A percentile compares a stretch with the other conserved stretches of the same genome.
phyloP scores from a whole-genome alignment of 2,113 vertebrate species.

The Labeo rohita region DNA sequence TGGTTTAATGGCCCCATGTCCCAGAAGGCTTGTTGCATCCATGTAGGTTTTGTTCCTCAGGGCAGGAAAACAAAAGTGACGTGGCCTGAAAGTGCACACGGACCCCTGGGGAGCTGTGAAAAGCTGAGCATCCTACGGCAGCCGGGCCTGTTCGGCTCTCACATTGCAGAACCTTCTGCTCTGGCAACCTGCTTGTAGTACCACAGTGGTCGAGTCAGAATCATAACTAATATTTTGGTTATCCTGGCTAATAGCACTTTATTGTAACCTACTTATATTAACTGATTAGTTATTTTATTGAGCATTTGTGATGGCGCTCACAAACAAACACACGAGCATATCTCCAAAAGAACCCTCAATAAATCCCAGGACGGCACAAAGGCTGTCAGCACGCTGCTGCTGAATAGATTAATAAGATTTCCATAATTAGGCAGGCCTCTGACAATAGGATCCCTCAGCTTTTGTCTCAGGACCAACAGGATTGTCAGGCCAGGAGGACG shows the following conservation, averaged over 20 bases:
- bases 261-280: neutral
- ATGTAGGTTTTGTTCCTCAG: slow-evolving; percentile 71
- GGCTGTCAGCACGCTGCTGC: slow-evolving; percentile 74
- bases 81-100: slow-evolving; percentile 50
- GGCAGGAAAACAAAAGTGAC: slow-evolving; percentile 75
- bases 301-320: slow-evolving; percentile 39
- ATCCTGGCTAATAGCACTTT: neutral
- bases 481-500: slow-evolving; percentile 80
- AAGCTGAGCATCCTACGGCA: slow-evolving; percentile 63
- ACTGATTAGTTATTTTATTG: neutral
- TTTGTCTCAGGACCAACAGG: slow-evolving; percentile 87
- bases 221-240: neutral
- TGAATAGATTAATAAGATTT: slow-evolving; percentile 99
- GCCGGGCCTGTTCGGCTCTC: slow-evolving; percentile 71
- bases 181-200: slow-evolving; percentile 16
- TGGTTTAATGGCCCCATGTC: slow-evolving; percentile 73
- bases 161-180: slow-evolving; percentile 70
- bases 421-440: slow-evolving; percentile 87
- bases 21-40: slow-evolving; percentile 76
- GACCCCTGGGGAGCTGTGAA: slow-evolving; percentile 75
- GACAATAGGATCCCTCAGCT: slow-evolving; percentile 91
- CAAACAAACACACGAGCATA: slow-evolving; percentile 48
- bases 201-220: neutral
- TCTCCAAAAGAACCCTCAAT: slow-evolving; percentile 70
- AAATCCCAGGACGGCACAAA: slow-evolving; percentile 78